These are phyloP conservation scores for Labeo catla DNA, from an alignment of 2,113 vertebrate genomes.

Conservation along the genomic window DNA sequence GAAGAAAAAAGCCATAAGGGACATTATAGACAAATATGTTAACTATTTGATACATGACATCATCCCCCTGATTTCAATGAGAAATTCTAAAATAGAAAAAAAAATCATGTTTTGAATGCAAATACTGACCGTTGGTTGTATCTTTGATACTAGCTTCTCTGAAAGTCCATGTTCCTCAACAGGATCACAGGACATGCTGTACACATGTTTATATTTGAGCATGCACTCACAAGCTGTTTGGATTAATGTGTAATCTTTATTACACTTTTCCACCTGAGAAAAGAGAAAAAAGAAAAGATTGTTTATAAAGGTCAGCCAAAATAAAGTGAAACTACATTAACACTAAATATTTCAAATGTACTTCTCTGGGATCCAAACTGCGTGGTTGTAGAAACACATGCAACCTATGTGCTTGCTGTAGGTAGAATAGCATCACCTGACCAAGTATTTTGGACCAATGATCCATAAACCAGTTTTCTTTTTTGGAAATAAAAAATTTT, in stretches of 20 bases:
- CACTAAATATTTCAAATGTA: not conserved
- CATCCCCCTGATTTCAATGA: no score
- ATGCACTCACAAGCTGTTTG: not conserved
- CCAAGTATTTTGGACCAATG: not conserved
- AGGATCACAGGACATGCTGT: conserved; percentile 34
- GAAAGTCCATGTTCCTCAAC: not conserved
- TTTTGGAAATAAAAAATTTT: not conserved
- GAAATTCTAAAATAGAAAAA: not conserved
- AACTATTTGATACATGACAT: no score
- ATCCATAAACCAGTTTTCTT: not conserved
- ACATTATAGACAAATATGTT: no score
- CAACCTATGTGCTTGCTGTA: not conserved
- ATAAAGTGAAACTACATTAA: not conserved
- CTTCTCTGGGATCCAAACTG: conserved; percentile 8
- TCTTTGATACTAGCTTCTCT: not conserved
- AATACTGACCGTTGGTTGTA: conserved; percentile 20
- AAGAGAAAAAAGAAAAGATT: not conserved
- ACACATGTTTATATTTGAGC: conserved; percentile 4
- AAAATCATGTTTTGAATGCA: not conserved
- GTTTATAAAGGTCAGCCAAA: not conserved
- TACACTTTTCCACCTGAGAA: not conserved
- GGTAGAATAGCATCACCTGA: conserved; percentile 20
- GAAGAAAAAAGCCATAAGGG: no score
- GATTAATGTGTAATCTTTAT: not conserved
- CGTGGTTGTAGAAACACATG: conserved; percentile 15